These are phyloP conservation scores for Molossus alvarezi DNA, from an alignment of 2,797 vertebrate genomes.

Conservation along the genomic window DNA sequence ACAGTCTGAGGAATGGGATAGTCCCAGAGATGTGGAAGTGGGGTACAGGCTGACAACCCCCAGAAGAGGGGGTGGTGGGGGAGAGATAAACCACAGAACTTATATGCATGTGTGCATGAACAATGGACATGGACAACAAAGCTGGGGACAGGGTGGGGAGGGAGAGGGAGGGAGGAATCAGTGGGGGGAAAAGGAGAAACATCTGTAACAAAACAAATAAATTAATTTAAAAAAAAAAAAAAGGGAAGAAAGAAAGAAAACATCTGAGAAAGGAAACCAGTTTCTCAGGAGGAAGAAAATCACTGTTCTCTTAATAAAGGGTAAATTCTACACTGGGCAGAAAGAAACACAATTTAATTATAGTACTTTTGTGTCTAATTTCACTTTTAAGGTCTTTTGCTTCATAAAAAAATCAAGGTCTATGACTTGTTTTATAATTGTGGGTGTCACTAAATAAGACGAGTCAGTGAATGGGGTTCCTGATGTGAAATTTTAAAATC, in stretches of 20 bases:
- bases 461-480: neutral
- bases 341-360: slow-evolving; percentile 10
- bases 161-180: too few species aligned
- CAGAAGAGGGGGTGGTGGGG: too few species aligned
- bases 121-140: too few species aligned
- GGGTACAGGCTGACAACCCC: too few species aligned
- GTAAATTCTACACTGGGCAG: neutral
- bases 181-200: too few species aligned
- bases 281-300: neutral
- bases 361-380: slow-evolving; percentile 33
- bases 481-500: slow-evolving; percentile 17
- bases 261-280: slow-evolving; percentile 23
- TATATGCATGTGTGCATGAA: too few species aligned
- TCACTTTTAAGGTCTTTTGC: slow-evolving; percentile 32
- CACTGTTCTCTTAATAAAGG: neutral
- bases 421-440: slow-evolving; percentile 38
- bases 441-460: slow-evolving; percentile 34
- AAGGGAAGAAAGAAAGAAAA: neutral
- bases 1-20: too few species aligned
- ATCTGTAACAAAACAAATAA: too few species aligned
- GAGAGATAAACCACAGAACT: too few species aligned
- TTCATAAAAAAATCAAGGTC: slow-evolving; percentile 35
- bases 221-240: too few species aligned
- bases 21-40: too few species aligned
- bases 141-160: too few species aligned